These are phyloP conservation scores for Oxystoma pomonae DNA, from an alignment of 2,888 invertebrate genomes.

Conservation along the genomic window DNA sequence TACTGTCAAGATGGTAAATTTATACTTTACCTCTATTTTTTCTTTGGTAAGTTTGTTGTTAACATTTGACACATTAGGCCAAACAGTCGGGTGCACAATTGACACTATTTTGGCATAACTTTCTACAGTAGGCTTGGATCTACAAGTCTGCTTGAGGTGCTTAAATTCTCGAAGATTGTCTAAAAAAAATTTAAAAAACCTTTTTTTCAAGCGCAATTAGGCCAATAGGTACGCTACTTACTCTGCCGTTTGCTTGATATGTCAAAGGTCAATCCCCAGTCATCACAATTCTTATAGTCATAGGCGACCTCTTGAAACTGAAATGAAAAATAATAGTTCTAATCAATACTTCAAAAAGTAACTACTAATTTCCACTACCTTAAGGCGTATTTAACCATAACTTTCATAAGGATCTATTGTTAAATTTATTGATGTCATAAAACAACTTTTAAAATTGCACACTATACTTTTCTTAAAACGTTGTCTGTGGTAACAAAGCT, in stretches of 20 bases:
- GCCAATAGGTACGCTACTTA: conserved; percentile 21
- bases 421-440: too few species aligned
- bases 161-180: background rate
- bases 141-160: background rate
- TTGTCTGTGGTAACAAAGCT: too few species aligned
- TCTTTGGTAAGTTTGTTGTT: background rate
- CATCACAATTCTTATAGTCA: conserved; percentile 67
- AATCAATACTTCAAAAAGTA: too few species aligned
- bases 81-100: background rate
- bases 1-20: too few species aligned
- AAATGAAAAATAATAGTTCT: conserved; percentile 34
- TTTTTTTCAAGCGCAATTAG: background rate
- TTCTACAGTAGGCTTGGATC: background rate
- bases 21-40: background rate
- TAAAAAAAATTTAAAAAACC: too few species aligned
- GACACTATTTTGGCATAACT: background rate
- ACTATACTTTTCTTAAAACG: too few species aligned
- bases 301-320: conserved; percentile 70
- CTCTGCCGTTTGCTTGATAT: conserved; percentile 30
- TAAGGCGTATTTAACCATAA: too few species aligned
- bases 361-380: too few species aligned
- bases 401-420: too few species aligned
- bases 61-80: background rate
- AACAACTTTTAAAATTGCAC: too few species aligned
- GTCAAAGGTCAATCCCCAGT: conserved; percentile 48